Evolutionary conservation across 2,797 vertebrate genomes (phyloP), one percentile per base, ranked within the genome.

Genomic region (Thunnus albacares): DNA sequence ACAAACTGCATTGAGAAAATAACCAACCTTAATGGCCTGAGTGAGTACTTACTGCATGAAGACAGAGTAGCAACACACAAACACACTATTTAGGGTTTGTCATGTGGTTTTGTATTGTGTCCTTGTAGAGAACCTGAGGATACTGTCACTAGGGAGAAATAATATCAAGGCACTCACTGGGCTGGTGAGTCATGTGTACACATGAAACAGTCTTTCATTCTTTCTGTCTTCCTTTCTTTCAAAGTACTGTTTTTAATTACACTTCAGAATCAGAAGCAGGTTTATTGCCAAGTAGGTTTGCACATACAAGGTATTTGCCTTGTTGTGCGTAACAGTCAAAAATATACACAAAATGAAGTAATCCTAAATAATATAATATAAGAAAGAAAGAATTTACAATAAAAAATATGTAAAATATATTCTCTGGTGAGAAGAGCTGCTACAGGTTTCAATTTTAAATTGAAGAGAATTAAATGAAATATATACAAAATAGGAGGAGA

Each of bases 1-100:
- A 98, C 98, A 89, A 99, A 99, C 94, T 98, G 97, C 92, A 99
- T 99, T 86, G 98, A 98, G 87, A 99, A 98, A 94, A 99, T 99
- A 58, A 96, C 97, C 80, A 98, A 99, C 91, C 94, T 99, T 76
- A 97, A 95, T 79, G 97, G 95, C 71, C 93, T 99, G 76, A 99
- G 98, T 99, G 95, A 98, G 98, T 98, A 57, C 14, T 63, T 14
- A 62, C 38, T 28, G 14, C 6, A 84, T 45, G 43, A 60, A 63
- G n/a, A 76, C 55, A 67, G 3, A 15, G 18, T 0, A 61, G 18
- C 4, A 30, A 64, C 33, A 65, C 41, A 56, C 43, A 74, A 5
- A 57, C 24, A 45, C 41, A n/a, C 20, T 15, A 0, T 0, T 52
- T 24, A 60, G 4, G 2, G 17, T 28, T 38, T 60, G 4, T 77